Conservation (phyloP, 2,888 invertebrate species). For the Deroplatys truncata region DNA sequence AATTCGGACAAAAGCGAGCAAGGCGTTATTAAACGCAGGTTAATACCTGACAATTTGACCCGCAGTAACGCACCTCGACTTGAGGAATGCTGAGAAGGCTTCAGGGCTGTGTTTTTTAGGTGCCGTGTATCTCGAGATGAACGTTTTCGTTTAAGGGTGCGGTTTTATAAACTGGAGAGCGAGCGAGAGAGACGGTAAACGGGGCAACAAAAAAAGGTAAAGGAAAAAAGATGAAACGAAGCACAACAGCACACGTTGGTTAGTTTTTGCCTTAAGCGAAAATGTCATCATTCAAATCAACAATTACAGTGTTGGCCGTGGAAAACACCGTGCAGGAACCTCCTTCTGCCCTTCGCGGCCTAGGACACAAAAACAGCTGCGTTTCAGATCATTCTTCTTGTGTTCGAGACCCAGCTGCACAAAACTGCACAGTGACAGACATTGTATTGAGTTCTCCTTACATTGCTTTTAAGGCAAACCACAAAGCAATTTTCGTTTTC, state of each 20-base stretch:
- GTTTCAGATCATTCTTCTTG: neutral
- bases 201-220: neutral
- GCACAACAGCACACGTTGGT: neutral
- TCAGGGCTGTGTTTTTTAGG: neutral
- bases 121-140: neutral
- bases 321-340: neutral
- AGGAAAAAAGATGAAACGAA: neutral
- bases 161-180: conserved; percentile 11
- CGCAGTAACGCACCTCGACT: neutral
- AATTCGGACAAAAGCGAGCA: too few relatives aligned
- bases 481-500: too few relatives aligned
- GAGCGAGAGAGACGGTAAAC: neutral
- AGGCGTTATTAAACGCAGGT: neutral
- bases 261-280: neutral
- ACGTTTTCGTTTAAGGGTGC: conserved; percentile 15
- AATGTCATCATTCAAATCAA: conserved; percentile 11
- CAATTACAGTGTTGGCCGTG: neutral
- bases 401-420: neutral
- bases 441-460: too few relatives aligned
- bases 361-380: neutral
- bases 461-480: too few relatives aligned
- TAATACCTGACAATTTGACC: neutral
- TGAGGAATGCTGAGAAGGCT: neutral
- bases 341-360: neutral
- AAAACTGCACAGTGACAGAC: too few relatives aligned